Evolutionary conservation across 2,888 invertebrate species (phyloP).

Genomic region (Hetaerina titia): DNA sequence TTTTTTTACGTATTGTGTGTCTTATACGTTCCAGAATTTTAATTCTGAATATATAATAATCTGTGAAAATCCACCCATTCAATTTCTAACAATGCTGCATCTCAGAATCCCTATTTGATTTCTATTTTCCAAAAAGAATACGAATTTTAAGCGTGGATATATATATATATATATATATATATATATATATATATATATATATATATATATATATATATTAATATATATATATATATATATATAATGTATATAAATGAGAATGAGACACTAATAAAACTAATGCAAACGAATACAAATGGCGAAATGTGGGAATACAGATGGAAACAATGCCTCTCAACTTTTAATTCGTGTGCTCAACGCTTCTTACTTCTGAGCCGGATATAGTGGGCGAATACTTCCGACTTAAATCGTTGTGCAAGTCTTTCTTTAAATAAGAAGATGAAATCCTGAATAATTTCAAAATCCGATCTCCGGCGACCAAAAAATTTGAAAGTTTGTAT

Average conservation of each 20-base stretch:
- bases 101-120: neutral
- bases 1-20: too few relatives aligned
- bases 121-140: neutral
- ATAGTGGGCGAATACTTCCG: neutral
- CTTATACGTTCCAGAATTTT: neutral
- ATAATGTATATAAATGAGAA: neutral
- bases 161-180: too few relatives aligned
- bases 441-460: neutral
- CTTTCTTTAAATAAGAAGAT: neutral
- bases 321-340: neutral
- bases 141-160: neutral
- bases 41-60: neutral
- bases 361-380: neutral
- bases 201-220: too few relatives aligned
- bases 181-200: too few relatives aligned
- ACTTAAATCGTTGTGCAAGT: neutral
- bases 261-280: neutral
- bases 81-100: neutral
- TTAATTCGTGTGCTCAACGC: neutral
- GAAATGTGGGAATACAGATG: neutral
- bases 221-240: too few relatives aligned
- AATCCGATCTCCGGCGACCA: neutral
- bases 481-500: conserved; percentile 18
- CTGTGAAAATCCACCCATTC: too few relatives aligned
- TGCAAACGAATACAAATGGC: neutral